Evolutionary conservation across 2,797 vertebrate species (phyloP), one percentile per base, ranked within the genome.

Genomic region (Knipowitschia caucasica): DNA sequence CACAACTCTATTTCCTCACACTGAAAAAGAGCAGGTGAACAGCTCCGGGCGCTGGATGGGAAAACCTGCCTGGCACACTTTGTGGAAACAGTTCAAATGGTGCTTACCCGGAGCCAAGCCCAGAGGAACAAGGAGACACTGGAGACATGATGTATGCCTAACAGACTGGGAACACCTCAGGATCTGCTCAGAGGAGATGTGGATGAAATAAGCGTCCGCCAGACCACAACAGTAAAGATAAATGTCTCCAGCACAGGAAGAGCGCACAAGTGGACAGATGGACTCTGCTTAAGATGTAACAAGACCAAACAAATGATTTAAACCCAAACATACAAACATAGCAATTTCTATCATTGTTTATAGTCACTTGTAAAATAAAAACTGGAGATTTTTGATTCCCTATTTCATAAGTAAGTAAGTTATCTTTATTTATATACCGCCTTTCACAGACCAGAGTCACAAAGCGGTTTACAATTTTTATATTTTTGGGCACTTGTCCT

Each of bases 51-150:
- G 21, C 53, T 55, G 59, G 55, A 61, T 59, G 34, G 44, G 46
- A 39, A 14, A 50, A 29, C 4, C 34, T 46, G 15, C 6, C 26
- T 53, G 53, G 62, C 49, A 33, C 11, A 35, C 15, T 50, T 54
- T 52, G 25, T 59, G 23, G 29, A 61, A 40, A 26, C 34, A 53
- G 62, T 46, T 50, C 36, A 63, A 56, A 49, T 39, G 7, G 21
- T 31, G 35, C 17, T 43, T 29, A 66, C 43, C 49, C 36, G n/a
- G 44, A 69, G 39, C 33, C 62, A 69, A 59, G 42, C 62, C 17
- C 36, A 21, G 27, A 56, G 47, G 21, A 61, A 18, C 27, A 12
- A 30, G 43, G 44, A 38, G 36, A 31, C 57, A 56, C 15, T 26
- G 17, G 27, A 59, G 26, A 60, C 8, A 50, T 50, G 14, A 42